phyloP scores from a whole-genome alignment of 1,140 invertebrate genomes.

The Gonatopus flavifemur region DNA sequence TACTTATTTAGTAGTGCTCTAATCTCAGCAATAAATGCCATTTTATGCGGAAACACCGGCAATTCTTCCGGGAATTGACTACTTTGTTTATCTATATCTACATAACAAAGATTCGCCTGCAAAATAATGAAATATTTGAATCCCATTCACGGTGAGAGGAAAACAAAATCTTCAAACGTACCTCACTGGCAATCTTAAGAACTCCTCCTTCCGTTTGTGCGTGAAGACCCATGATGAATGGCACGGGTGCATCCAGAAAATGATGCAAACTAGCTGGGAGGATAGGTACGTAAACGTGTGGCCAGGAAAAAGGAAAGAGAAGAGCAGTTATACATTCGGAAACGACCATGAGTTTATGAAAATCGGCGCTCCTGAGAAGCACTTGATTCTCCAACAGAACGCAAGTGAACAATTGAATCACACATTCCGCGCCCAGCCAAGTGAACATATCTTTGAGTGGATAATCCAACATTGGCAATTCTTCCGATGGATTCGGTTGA shows the following conservation, averaged over 20 bases:
- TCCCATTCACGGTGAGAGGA: neutral
- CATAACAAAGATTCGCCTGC: constrained; percentile 87
- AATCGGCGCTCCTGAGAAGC: constrained; percentile 88
- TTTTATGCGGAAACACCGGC: constrained; percentile 86
- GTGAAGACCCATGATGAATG: constrained; percentile 95
- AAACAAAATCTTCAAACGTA: constrained; percentile 44
- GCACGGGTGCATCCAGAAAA: constrained; percentile 98
- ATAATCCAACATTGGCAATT: constrained; percentile 94
- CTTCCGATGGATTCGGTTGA: constrained; percentile 71
- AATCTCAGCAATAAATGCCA: constrained; percentile 85
- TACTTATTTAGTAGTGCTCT: constrained; percentile 78
- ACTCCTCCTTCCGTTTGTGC: constrained; percentile 61
- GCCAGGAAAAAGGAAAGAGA: constrained; percentile 95
- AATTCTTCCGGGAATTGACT: constrained; percentile 95
- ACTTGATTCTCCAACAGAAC: constrained; percentile 96
- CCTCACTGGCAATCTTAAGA: constrained; percentile 65
- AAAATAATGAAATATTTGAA: constrained; percentile 22
- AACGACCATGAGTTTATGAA: constrained; percentile 94
- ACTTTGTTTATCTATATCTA: constrained; percentile 91
- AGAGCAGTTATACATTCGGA: constrained; percentile 90
- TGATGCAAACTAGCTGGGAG: constrained; percentile 92
- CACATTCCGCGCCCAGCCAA: constrained; percentile 84
- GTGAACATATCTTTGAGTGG: constrained; percentile 85
- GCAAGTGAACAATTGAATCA: constrained; percentile 93
- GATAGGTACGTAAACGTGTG: constrained; percentile 98